Conservation (phyloP, 2,888 invertebrate species). For the Stenoptilia bipunctidactyla region DNA sequence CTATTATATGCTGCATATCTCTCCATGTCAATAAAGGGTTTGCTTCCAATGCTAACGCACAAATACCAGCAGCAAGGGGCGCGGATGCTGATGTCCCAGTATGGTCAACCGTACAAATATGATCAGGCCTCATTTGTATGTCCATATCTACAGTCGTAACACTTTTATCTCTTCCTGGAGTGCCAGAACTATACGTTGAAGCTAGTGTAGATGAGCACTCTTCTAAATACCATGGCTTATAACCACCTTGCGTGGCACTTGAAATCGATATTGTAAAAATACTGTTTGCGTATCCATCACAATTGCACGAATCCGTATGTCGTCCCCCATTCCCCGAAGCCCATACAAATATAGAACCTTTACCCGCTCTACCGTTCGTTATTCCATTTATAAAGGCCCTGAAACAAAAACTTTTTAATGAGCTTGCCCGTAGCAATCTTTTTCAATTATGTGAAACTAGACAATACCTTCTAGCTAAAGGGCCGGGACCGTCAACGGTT, state of each 20-base stretch:
- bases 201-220: conserved; percentile 99
- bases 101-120: conserved; percentile 91
- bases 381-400: conserved; percentile 95
- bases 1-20: conserved; percentile 96
- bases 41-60: conserved; percentile 92
- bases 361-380: conserved; percentile 90
- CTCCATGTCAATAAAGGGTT: conserved; percentile 95
- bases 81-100: conserved; percentile 96
- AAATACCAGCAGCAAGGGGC: conserved; percentile 94
- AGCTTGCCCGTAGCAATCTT: conserved; percentile 34
- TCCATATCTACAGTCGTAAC: conserved; percentile 95
- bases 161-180: conserved; percentile 90
- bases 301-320: conserved; percentile 97
- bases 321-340: conserved; percentile 97
- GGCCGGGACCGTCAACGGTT: conserved; percentile 96
- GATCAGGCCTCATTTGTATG: conserved; percentile 84
- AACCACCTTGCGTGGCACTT: conserved; percentile 95
- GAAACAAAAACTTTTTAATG: conserved; percentile 51
- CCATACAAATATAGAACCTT: conserved; percentile 97
- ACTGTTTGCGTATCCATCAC: conserved; percentile 99
- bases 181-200: conserved; percentile 97
- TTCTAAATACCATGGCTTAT: conserved; percentile 98
- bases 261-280: conserved; percentile 98
- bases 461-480: conserved; percentile 79
- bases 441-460: conserved; percentile 30